Evolutionary conservation across 2,797 vertebrate species (phyloP).

Genomic region (Sarcoramphus papa): DNA sequence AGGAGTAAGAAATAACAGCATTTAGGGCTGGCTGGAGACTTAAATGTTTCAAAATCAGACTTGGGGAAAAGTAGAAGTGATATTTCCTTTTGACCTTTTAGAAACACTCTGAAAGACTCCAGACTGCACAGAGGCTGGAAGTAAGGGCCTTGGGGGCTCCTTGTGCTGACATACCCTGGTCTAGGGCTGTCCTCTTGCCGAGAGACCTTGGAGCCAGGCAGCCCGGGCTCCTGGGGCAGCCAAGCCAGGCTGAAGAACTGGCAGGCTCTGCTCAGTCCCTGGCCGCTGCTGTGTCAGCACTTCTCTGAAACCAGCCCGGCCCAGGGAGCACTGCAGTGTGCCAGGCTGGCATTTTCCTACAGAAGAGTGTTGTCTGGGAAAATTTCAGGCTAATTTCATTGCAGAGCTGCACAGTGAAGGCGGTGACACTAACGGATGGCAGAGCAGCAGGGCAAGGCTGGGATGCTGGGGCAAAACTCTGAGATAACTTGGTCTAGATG

Average conservation of each 20-base stretch:
- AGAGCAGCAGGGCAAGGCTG: background rate
- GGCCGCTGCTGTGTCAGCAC: background rate
- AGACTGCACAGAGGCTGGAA: background rate
- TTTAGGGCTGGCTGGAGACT: slow-evolving; percentile 21
- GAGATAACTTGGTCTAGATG: background rate
- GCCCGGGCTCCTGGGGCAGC: background rate
- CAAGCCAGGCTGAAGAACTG: background rate
- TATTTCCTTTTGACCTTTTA: slow-evolving; percentile 51
- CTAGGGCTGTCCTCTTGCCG: background rate
- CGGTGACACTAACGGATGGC: accelerated
- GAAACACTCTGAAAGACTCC: background rate
- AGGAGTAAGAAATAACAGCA: background rate
- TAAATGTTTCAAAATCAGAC: background rate
- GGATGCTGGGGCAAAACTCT: background rate
- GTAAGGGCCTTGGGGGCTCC: background rate
- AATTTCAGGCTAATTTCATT: accelerated
- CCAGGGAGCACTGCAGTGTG: background rate
- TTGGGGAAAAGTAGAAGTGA: background rate
- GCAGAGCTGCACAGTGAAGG: accelerated
- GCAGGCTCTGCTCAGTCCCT: background rate
- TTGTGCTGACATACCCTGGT: background rate
- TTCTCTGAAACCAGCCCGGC: background rate
- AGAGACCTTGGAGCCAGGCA: background rate
- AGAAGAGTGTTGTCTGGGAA: background rate
- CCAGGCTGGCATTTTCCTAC: background rate